Evolutionary conservation across 2,888 invertebrate genomes (phyloP), one percentile per base, ranked within the genome.

Genomic region (Sycophila texana): DNA sequence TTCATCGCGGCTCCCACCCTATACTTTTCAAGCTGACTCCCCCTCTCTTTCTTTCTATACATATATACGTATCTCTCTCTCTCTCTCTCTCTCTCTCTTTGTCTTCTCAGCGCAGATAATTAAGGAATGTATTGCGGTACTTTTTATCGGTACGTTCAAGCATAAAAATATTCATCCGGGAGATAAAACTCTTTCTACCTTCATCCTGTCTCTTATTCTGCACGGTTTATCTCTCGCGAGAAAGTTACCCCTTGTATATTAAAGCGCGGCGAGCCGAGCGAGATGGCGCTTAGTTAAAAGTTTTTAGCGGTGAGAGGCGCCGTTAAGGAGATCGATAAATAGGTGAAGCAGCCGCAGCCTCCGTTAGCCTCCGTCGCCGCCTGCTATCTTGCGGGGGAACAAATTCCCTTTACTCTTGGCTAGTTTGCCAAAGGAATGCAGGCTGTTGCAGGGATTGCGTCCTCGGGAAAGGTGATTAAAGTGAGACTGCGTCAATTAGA

Each of bases 131-230:
- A 87, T 87, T 86, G 83, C 83, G 78, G 82, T 79, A 84, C 84
- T 87, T 88, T 88, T 88, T 86, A 87, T 86, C 86, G 82, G 82
- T 80, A 85, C 83, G 84, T 85, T 82, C 81, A 80, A 85, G 82
- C 84, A 84, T 84, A 79, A 86, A 87, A 87, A 87, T 87, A 87
- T 87, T 86, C 85, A 84, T 83, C 84, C 76, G 53, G 7, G 81
- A 74, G 79, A 83, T 81, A 80, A 84, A 83, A 84, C 83, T 83
- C 81, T 22, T 30, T 58, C 72, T 58, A 47, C 22, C 55, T 10
- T 49, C 20, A 16, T 22, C 4, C 30, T 26, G 5, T 20, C 16
- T 82, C 77, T 74, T 83, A 85, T 84, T 85, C 82, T 83, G 83
- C 85, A 83, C 83, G 84, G 84, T 83, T 85, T 85, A 85, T 85